Evolutionary conservation across 2,113 vertebrate genomes (phyloP), one percentile per base, ranked within the genome.

Genomic region (Ptilonorhynchus violaceus): DNA sequence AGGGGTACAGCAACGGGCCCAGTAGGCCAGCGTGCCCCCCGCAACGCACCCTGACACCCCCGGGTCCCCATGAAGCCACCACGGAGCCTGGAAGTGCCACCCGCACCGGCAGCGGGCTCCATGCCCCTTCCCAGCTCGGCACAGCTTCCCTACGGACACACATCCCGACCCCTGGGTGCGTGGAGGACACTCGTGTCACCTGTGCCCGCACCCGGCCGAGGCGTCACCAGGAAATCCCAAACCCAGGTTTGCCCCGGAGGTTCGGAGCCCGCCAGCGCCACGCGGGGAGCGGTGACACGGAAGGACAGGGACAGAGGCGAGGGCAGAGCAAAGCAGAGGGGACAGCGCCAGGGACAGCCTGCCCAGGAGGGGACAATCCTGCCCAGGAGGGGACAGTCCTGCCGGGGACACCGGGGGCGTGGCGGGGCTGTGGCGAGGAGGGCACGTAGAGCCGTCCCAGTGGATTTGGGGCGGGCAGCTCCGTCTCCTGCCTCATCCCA

Each of bases 251-350:
- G 10, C 30, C 23, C 58, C 1, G 9, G 42, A 39, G 37, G 37
- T 39, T 70, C 56, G 3, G 73, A 55, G n/a, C 46, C 41, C 25
- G 64, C 21, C 64, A 16, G 75, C 0, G 15, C 28, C 22, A 9
- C 44, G 1, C 0, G 2, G 47, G 31, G 31, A 83, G 84, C 7
- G 2, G 82, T 4, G 35, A 46, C 13, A 3, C 0, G 0, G 42
- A 81, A 81, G 77, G 85, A 94, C 78, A 97, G 94, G 0, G 9
- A 92, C 39, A 95, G 59, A 89, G 73, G 37, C 0, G 16, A 95
- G 76, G 63, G 83, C 82, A 92, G 89, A 95, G 81, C 56, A n/a
- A 94, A 97, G 91, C 88, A 85, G 85, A 94, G n/a, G 47, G 28
- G 68, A 23, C 5, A 39, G n/a, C 2, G 8, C 24, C 3, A 2